phyloP scores from a whole-genome alignment of 2,113 vertebrate genomes.

The Propithecus coquereli region DNA sequence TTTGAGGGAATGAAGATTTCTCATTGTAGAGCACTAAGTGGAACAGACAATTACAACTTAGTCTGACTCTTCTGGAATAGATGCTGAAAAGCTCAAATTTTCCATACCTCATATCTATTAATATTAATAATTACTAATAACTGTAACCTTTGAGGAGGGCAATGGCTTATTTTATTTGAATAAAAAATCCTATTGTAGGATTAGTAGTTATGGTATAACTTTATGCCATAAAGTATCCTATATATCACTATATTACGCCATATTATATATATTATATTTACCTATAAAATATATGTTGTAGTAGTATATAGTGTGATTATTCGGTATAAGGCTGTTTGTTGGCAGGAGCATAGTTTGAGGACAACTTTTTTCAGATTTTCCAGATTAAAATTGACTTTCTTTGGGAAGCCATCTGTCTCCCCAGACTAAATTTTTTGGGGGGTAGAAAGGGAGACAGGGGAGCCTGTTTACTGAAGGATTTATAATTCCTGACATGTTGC shows the following conservation, averaged over 20 bases:
- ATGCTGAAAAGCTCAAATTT: neutral
- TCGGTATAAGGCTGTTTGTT: neutral
- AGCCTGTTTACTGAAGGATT: neutral
- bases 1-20: neutral
- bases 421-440: neutral
- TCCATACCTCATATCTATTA: neutral
- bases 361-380: neutral
- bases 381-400: neutral
- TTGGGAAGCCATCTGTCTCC: neutral
- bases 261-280: neutral
- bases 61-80: neutral
- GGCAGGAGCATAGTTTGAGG: neutral
- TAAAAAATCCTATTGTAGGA: neutral
- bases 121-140: too few relatives aligned
- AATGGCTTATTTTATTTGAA: neutral
- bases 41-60: neutral
- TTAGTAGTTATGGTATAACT: neutral
- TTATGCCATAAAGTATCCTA: neutral
- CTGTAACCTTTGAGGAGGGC: neutral
- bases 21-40: neutral
- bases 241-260: neutral
- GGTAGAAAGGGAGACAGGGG: neutral
- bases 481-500: neutral
- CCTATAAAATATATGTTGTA: neutral
- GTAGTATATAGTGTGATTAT: neutral